Conservation (phyloP, 2,888 invertebrate genomes). For the Caenorhabditis afra region DNA sequence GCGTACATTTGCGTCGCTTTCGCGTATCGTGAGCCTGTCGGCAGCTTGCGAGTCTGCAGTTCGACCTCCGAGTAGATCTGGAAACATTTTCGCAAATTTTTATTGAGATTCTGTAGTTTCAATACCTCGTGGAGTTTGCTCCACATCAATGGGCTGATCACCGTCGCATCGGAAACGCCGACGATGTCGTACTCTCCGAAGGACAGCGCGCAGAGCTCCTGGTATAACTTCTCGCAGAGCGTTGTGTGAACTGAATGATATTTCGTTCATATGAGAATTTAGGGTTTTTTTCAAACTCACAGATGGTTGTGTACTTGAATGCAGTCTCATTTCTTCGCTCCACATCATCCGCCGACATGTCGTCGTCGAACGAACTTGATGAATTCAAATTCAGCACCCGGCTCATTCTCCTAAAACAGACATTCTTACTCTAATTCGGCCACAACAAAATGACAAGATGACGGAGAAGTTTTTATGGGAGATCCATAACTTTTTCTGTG, state of each 20-base stretch:
- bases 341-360: slow-evolving; percentile 1
- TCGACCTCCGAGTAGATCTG: slow-evolving; percentile 51
- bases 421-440: not conserved
- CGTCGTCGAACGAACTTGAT: slow-evolving; percentile 8
- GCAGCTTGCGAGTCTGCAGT: slow-evolving; percentile 44
- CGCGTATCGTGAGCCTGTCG: slow-evolving; percentile 31
- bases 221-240: slow-evolving; percentile 50
- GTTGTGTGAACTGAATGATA: slow-evolving; percentile 47
- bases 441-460: not conserved
- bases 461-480: too few species aligned
- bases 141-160: slow-evolving; percentile 42
- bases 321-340: slow-evolving; percentile 35
- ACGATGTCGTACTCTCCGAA: slow-evolving; percentile 50
- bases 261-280: not conserved
- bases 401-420: slow-evolving; percentile 20
- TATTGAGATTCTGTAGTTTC: too few species aligned
- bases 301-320: slow-evolving; percentile 51
- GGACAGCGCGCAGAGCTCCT: slow-evolving; percentile 37
- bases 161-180: slow-evolving; percentile 7
- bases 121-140: slow-evolving; percentile 47
- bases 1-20: slow-evolving; percentile 44
- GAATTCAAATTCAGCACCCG: too few species aligned
- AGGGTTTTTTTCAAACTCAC: slow-evolving; percentile 14
- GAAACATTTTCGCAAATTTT: not conserved
- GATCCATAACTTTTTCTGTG: too few species aligned